phyloP scores from a whole-genome alignment of 2,113 vertebrate genomes.

The Gadus chalcogrammus region DNA sequence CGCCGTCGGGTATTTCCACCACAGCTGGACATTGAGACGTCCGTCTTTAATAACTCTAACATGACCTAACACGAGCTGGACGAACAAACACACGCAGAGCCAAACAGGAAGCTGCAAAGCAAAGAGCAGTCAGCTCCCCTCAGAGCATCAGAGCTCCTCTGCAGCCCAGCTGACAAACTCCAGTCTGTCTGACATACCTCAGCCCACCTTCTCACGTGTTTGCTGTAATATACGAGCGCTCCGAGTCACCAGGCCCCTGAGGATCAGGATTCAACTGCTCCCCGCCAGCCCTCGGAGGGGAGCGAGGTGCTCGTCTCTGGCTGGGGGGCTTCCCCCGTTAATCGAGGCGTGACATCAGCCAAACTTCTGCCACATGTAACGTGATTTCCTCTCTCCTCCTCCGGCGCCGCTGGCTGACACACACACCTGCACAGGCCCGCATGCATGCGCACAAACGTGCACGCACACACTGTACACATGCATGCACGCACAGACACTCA shows the following conservation, averaged over 20 bases:
- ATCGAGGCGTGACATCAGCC: slow-evolving; percentile 37
- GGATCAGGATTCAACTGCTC: too few species aligned
- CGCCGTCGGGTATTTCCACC: slow-evolving; percentile 31
- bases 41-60: slow-evolving; percentile 54
- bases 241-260: too few species aligned
- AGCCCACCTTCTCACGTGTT: slow-evolving; percentile 65
- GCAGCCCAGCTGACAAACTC: slow-evolving; percentile 51
- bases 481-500: not conserved
- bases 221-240: not conserved
- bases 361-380: slow-evolving; percentile 39
- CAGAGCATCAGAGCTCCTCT: slow-evolving; percentile 52
- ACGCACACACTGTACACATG: not conserved
- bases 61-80: slow-evolving; percentile 59
- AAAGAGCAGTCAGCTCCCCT: slow-evolving; percentile 65
- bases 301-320: too few species aligned
- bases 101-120: slow-evolving; percentile 59
- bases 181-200: slow-evolving; percentile 65
- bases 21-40: slow-evolving; percentile 48
- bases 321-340: too few species aligned
- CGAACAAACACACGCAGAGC: slow-evolving; percentile 57
- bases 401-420: not conserved
- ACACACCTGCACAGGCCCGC: slow-evolving; percentile 1
- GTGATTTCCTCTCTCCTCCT: slow-evolving; percentile 32
- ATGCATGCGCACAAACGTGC: not conserved
- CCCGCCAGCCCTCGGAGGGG: too few species aligned